Conservation (phyloP, 35 echinoderm and acorn worm genomes). For the Stichopus chloronotus region DNA sequence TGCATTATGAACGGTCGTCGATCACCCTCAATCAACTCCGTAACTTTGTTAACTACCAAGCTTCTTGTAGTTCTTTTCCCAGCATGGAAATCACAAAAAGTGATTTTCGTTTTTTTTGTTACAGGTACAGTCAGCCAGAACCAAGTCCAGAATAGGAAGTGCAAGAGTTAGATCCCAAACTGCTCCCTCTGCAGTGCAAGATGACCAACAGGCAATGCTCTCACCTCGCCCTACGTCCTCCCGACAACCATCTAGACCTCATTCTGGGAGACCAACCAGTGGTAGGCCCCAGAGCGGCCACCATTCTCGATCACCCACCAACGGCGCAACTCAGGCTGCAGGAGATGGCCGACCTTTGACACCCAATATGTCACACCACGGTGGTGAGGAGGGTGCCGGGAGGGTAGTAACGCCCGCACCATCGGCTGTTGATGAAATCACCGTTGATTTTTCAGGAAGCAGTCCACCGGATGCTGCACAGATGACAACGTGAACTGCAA, state of each 20-base stretch:
- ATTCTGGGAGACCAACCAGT: constrained; percentile 43
- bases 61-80: too few species aligned
- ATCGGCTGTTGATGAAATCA: constrained; percentile 15
- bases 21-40: too few species aligned
- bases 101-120: neutral
- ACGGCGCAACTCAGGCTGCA: neutral
- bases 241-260: constrained; percentile 51
- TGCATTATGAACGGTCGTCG: too few species aligned
- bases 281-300: constrained; percentile 54
- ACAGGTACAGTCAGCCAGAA: constrained; percentile 13
- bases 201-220: neutral
- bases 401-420: neutral
- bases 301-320: neutral
- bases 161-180: neutral
- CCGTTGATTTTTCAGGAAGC: neutral
- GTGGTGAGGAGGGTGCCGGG: neutral
- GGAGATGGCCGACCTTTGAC: constrained; percentile 46
- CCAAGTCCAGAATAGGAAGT: neutral
- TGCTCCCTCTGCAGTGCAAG: constrained; percentile 8
- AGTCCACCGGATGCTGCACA: neutral
- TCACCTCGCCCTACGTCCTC: constrained; percentile 50
- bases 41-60: too few species aligned
- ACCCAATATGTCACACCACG: constrained; percentile 54
- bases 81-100: too few species aligned
- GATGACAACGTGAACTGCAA: neutral